phyloP scores from a whole-genome alignment of 2,113 vertebrate species.

The Poeciliopsis prolifica region DNA sequence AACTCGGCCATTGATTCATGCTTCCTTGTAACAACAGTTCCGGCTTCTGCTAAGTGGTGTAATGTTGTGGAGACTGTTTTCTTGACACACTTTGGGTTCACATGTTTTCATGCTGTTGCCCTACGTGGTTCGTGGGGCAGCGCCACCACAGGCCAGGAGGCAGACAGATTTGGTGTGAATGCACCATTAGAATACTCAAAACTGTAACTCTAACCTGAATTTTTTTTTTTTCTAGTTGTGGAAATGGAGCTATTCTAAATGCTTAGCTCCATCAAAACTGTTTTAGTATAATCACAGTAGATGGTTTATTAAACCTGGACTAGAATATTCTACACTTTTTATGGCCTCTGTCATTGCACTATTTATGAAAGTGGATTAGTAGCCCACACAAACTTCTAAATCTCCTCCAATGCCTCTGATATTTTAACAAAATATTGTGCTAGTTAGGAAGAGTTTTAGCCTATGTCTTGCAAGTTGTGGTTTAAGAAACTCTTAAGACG shows the following conservation, averaged over 20 bases:
- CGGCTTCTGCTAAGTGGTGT: too few species aligned
- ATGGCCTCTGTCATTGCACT: not conserved
- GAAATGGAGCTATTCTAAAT: not conserved
- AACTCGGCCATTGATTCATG: too few species aligned
- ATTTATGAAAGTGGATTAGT: not conserved
- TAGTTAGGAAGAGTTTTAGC: not conserved
- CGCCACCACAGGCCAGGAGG: too few species aligned
- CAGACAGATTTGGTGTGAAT: too few species aligned
- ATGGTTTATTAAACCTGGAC: not conserved
- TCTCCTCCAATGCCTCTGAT: not conserved
- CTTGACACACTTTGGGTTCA: too few species aligned
- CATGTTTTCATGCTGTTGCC: too few species aligned
- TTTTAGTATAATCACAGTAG: not conserved
- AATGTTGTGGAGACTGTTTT: too few species aligned
- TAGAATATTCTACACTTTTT: not conserved
- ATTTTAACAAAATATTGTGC: not conserved
- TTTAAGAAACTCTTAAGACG: not conserved
- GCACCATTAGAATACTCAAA: not conserved
- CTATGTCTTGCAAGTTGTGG: not conserved
- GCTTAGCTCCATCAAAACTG: not conserved
- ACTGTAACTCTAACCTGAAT: not conserved
- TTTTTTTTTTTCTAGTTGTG: not conserved
- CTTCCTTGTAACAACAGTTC: too few species aligned
- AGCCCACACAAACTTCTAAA: not conserved
- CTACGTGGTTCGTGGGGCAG: too few species aligned